Base-by-base conservation (phyloP, 2,797 vertebrate genomes). In the Sardinella longiceps region DNA sequence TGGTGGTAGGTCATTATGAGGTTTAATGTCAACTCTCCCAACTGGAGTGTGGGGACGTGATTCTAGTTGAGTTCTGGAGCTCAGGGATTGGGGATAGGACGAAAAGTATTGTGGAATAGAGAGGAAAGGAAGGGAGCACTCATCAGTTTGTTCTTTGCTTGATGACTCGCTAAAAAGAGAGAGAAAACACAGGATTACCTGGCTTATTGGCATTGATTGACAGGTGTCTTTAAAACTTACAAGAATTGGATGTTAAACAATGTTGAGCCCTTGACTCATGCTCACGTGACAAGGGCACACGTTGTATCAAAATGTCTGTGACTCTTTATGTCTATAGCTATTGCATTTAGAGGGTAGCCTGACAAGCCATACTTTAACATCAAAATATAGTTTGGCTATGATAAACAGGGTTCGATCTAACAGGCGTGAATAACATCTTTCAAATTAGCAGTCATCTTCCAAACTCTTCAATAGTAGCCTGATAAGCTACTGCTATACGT, bases 1-100 rank as follows among this genome's bases (percentile, higher is more conserved):
- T 82, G 89, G 80, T 51, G 70, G 14, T 0, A 85, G 87, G 85
- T 93, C 93, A 56, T 94, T 93, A 2, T 93, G 91, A 30, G 95
- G 95, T 86, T 94, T 94, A 15, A 96, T 95, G 86, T 96, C 95
- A 0, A 95, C 93, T 87, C 96, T 91, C 37, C 95, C 95, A 80
- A 95, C 92, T 0, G 95, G 95, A 0, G 95, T 96, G 33, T 96
- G 95, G 83, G 94, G 94, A 83, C 94, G 89, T 11, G 92, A 93
- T 1, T 92, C 94, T 86, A 94, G 91, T 83, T 92, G 93, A 87
- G 91, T 91, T 80, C 93, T 91, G 0, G 93, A 90, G 77, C 91
- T 89, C 48, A 94, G 87, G 46, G 94, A 80, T 12, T 60, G 81
- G 2, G 37, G 20, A 33, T 7, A 39, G 18, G 20, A 43, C 1